Base-by-base conservation (phyloP, 2,888 invertebrate species). In the Chrysomela aeneicollis region DNA sequence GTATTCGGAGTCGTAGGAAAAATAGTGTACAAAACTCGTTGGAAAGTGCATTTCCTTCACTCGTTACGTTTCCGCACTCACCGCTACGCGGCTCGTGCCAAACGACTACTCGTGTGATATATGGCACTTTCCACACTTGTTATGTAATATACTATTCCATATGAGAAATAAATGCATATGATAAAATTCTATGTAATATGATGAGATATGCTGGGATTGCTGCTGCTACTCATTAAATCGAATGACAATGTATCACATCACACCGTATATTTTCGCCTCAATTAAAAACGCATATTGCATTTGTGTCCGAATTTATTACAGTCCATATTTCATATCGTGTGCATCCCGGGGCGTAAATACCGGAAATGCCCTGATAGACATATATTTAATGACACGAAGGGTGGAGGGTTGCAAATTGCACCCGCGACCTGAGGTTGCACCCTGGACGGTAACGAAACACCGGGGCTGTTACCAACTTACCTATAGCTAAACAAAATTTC, bases 351-450 rank as follows among this genome's bases (percentile, higher is more conserved):
- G 55, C 46, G 26, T 42, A 59, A 59, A 59, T 42, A 51, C 47
- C 21, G 59, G 51, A 59, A 59, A 59, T 35, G 59, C 59, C 22
- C 17, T 35, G 37, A 47, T 35, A 37, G 37, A 54, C 37, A 76
- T 72, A 77, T 77, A 77, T 79, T 79, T 79, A 79, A 80, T 79
- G 79, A 78, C 76, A 75, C 73, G 71, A 69, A 73, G 73, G 70
- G 69, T 71, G 73, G 77, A 75, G 77, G 76, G 74, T 73, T 73
- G 74, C 77, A 78, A 80, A 79, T 80, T 79, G 77, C 76, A 77
- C 76, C 77, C 78, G 76, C 78, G 78, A 79, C 78, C 78, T 72
- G 70, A 74, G 76, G 76, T 76, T 76, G 72, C 73, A 72, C 76
- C n/a, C 74, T 69, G 67, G 65, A 62, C 69, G 57, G 53, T 3